A percentile compares a stretch with the other conserved stretches of the same genome.
These are phyloP conservation scores for Drosophila fuyamai DNA, from an alignment of 1,140 invertebrate species.

Conservation along the genomic window DNA sequence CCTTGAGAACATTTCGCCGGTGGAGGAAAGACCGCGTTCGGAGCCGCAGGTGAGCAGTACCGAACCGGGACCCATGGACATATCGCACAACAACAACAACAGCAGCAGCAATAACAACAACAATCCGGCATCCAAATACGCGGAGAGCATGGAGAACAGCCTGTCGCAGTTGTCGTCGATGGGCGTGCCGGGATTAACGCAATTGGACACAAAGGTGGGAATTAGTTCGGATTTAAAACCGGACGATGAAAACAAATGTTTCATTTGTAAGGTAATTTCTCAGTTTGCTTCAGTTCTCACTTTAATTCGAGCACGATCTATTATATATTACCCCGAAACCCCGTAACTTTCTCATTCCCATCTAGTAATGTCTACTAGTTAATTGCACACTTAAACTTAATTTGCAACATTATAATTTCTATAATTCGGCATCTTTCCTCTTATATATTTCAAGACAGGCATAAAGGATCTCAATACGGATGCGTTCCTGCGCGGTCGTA, in stretches of 20 bases:
- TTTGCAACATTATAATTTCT: neutral
- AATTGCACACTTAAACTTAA: conserved; percentile 8
- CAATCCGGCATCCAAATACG: conserved; percentile 69
- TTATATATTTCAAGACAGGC: conserved; percentile 79
- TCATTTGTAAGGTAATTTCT: conserved; percentile 85
- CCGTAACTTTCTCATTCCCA: conserved; percentile 6
- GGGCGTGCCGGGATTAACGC: conserved; percentile 80
- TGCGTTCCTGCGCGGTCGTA: conserved; percentile 81
- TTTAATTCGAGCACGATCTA: conserved; percentile 40
- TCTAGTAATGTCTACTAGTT: conserved; percentile 11
- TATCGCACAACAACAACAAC: conserved; percentile 75
- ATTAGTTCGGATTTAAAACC: conserved; percentile 84
- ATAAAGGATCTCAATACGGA: conserved; percentile 83
- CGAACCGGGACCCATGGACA: conserved; percentile 70
- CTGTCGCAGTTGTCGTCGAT: conserved; percentile 69
- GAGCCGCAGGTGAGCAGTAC: conserved; percentile 83
- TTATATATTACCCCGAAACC: neutral
- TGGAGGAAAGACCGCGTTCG: conserved; percentile 76
- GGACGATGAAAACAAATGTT: conserved; percentile 85
- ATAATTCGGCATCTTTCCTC: conserved; percentile 18
- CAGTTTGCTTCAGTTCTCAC: conserved; percentile 78
- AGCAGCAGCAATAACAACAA: conserved; percentile 70
- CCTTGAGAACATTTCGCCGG: conserved; percentile 71
- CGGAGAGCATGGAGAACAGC: conserved; percentile 70
- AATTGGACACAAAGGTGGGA: conserved; percentile 84